Conservation (phyloP, 2,797 vertebrate genomes). For the Garrulus glandarius region DNA sequence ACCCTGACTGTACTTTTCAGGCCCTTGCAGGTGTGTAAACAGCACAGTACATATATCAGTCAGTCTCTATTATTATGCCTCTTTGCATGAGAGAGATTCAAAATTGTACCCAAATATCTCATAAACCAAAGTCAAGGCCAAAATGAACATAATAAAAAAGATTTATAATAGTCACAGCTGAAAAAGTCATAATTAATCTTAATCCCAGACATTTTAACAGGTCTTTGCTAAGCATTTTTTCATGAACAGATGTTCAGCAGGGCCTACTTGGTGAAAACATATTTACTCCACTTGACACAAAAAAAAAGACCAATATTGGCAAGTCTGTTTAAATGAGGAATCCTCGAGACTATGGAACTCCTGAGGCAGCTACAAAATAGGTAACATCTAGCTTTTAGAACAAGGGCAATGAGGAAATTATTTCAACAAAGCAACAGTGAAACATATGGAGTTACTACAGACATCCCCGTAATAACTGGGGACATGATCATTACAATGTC, state of each 20-base stretch:
- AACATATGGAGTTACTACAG: neutral
- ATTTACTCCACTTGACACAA: neutral
- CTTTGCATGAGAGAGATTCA: neutral
- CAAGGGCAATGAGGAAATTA: neutral
- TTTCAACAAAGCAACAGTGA: slow-evolving; percentile 35
- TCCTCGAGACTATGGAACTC: neutral
- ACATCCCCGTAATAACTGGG: neutral
- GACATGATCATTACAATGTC: slow-evolving; percentile 16
- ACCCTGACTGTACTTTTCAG: neutral
- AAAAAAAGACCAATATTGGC: neutral
- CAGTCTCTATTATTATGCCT: neutral
- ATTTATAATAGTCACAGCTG: neutral
- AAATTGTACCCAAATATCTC: neutral
- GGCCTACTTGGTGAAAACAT: neutral
- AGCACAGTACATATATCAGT: neutral
- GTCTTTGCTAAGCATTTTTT: neutral
- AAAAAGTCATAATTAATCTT: neutral
- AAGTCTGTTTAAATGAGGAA: neutral
- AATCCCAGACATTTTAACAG: neutral
- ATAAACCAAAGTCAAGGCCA: neutral
- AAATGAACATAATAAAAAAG: neutral
- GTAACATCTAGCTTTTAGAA: slow-evolving; percentile 18
- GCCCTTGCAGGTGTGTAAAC: neutral
- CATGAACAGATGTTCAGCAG: neutral
- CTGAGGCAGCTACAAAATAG: neutral